Percentiles rank a stretch among this genome's conserved stretches.
These are phyloP conservation scores for Arctopsyche grandis DNA, from an alignment of 1,140 invertebrate species.

Conservation along the genomic window DNA sequence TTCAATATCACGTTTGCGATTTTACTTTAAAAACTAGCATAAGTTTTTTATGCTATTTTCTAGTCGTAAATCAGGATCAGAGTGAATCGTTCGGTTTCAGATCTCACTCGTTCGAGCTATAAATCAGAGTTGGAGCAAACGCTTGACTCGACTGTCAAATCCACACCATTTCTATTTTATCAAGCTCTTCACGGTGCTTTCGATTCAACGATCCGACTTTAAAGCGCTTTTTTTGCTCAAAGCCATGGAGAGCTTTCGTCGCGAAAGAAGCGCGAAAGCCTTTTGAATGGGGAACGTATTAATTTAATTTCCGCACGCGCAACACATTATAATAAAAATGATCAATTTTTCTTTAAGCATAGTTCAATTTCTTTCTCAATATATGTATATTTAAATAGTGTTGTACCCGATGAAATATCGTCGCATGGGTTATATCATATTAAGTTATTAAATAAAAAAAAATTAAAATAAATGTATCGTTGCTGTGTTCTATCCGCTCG, in stretches of 20 bases:
- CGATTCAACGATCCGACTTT: neutral
- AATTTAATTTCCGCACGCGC: constrained; percentile 5
- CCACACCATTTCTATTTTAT: constrained; percentile 27
- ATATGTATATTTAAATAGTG: too few relatives aligned
- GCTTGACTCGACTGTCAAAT: neutral
- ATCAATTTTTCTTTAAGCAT: too few relatives aligned
- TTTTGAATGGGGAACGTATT: neutral
- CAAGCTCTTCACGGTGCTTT: constrained; percentile 1
- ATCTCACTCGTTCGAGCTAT: constrained; percentile 10
- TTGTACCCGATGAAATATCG: too few relatives aligned
- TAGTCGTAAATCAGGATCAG: neutral
- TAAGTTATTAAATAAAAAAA: too few relatives aligned
- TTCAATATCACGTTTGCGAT: too few relatives aligned
- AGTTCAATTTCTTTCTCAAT: too few relatives aligned
- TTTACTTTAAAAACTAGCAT: too few relatives aligned
- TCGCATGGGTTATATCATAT: too few relatives aligned
- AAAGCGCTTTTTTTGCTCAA: neutral
- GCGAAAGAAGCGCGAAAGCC: neutral
- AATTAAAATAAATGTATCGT: too few relatives aligned
- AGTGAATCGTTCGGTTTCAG: neutral
- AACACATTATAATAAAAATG: neutral
- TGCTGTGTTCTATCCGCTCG: too few relatives aligned
- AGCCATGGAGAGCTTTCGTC: neutral
- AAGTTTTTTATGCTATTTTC: too few relatives aligned
- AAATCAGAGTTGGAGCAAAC: constrained; percentile 11